phyloP scores from a whole-genome alignment of 2,888 invertebrate genomes.

The Limnephilus marmoratus region DNA sequence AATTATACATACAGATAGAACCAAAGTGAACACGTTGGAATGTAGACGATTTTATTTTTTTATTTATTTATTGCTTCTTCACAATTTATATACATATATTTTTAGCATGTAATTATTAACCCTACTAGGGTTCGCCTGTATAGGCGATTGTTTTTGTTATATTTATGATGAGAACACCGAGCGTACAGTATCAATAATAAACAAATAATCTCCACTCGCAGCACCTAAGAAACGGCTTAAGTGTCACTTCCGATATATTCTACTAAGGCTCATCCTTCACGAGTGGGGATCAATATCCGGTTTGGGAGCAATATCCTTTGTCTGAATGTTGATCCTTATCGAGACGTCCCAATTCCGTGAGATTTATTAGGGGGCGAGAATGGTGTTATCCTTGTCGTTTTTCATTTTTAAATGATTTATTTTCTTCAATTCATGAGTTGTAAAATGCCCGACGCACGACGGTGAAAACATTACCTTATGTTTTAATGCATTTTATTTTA shows the following conservation, averaged over 20 bases:
- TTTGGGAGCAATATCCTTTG: conserved; percentile 60
- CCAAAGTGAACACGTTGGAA: neutral
- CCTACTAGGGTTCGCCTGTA: no score
- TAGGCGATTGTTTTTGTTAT: neutral
- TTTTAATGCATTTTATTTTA: neutral
- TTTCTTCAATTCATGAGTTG: neutral
- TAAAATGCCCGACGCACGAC: neutral
- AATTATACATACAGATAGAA: no score
- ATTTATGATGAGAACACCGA: neutral
- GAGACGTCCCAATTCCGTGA: conserved; percentile 41
- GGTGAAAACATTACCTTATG: neutral
- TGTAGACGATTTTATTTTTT: no score
- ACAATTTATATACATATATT: no score
- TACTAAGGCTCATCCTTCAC: conserved; percentile 53
- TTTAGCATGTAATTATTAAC: no score
- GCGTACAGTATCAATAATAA: neutral
- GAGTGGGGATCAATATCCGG: conserved; percentile 61
- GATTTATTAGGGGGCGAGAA: conserved; percentile 50
- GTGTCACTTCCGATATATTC: conserved; percentile 58
- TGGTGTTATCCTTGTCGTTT: conserved; percentile 43
- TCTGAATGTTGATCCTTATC: conserved; percentile 60
- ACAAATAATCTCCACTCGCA: neutral
- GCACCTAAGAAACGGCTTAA: conserved; percentile 19
- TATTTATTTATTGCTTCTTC: no score
- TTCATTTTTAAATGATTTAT: conserved; percentile 37